A percentile compares a stretch with the other conserved stretches of the same genome.
These are phyloP conservation scores for Zaprionus lachaisei DNA, from an alignment of 1,140 invertebrate species.

Conservation along the genomic window DNA sequence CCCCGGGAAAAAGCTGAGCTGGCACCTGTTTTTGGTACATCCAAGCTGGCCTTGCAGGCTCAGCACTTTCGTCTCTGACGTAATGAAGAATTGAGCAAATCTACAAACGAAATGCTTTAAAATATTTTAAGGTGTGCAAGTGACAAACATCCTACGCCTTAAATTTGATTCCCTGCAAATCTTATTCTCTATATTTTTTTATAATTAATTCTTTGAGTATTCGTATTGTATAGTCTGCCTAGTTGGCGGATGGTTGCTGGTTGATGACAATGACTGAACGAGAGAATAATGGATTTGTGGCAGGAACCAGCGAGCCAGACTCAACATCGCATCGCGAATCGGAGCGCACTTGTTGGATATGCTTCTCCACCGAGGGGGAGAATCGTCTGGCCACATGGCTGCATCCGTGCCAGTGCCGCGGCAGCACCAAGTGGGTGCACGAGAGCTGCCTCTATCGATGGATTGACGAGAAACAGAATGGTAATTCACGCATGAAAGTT, in stretches of 20 bases:
- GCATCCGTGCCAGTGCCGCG: conserved; percentile 97
- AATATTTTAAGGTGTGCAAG: conserved; percentile 11
- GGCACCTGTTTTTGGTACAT: background rate
- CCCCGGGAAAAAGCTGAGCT: background rate
- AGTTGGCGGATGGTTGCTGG: background rate
- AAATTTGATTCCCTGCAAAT: conserved; percentile 1
- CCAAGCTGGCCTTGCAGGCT: background rate
- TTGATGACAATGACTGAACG: conserved; percentile 10
- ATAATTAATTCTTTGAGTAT: conserved; percentile 13
- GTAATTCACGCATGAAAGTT: conserved; percentile 92
- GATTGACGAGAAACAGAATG: conserved; percentile 98
- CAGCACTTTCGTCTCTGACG: too few species aligned
- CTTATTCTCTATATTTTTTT: conserved; percentile 17
- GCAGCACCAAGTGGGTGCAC: conserved; percentile 97
- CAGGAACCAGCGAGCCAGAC: background rate
- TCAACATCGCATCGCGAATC: background rate
- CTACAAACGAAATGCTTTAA: background rate
- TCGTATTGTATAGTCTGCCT: conserved; percentile 12
- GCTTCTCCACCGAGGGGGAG: conserved; percentile 97
- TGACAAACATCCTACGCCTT: conserved; percentile 23
- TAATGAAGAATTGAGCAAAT: background rate
- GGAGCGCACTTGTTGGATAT: conserved; percentile 95
- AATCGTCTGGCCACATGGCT: conserved; percentile 95
- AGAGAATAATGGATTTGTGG: background rate
- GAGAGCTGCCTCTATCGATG: conserved; percentile 97